These are phyloP conservation scores for Henicopernis longicauda DNA, from an alignment of 2,113 vertebrate genomes.

Conservation along the genomic window DNA sequence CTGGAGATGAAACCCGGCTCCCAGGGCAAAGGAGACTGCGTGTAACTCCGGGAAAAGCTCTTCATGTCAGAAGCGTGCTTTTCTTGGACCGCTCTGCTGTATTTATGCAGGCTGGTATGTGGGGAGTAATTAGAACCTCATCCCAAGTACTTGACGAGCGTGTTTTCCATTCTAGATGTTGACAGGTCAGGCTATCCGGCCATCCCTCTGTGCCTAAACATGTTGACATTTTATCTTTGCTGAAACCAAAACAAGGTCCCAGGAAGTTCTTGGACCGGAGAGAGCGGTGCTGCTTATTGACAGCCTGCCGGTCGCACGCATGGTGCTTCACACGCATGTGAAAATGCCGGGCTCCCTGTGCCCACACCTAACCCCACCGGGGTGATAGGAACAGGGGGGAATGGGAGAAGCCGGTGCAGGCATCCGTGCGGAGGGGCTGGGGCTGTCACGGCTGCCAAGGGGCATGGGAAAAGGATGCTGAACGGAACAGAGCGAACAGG, in stretches of 20 bases:
- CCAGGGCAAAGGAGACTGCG: background rate
- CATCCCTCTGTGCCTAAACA: background rate
- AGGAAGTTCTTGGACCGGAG: background rate
- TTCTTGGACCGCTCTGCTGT: constrained; percentile 15
- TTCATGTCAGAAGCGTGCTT: background rate
- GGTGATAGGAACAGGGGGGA: too few species aligned
- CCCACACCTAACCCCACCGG: background rate
- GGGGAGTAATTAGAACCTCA: constrained; percentile 55
- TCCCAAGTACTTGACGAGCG: background rate
- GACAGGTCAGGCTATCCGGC: background rate
- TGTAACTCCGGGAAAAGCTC: background rate
- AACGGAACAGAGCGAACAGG: background rate
- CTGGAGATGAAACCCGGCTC: background rate
- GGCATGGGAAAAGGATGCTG: background rate
- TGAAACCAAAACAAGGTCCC: background rate
- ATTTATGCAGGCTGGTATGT: constrained; percentile 27
- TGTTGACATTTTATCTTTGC: background rate
- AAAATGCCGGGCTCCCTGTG: background rate
- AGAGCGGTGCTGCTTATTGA: background rate
- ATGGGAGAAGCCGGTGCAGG: background rate
- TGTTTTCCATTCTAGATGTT: constrained; percentile 23
- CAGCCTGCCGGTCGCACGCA: background rate
- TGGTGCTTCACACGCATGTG: background rate
- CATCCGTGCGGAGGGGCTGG: rapidly evolving
- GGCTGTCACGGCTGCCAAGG: background rate